These are phyloP conservation scores for Erebia ligea DNA, from an alignment of 2,888 invertebrate species.

Conservation along the genomic window DNA sequence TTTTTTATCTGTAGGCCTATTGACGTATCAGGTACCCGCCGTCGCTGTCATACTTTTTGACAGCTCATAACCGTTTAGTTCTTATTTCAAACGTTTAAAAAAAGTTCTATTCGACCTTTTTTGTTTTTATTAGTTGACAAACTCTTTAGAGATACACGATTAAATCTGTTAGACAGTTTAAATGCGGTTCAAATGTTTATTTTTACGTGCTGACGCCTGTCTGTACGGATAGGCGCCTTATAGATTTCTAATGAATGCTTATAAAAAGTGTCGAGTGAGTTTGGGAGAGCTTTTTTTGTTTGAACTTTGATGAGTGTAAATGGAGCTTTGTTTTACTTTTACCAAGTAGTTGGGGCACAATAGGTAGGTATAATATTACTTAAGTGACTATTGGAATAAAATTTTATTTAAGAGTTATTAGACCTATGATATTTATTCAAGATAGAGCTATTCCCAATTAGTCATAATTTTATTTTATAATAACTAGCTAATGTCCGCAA, in stretches of 20 bases:
- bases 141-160: constrained; percentile 50
- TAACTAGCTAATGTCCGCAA: too few species aligned
- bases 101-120: constrained; percentile 56
- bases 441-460: too few species aligned
- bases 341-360: neutral
- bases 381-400: too few species aligned
- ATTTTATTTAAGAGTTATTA: too few species aligned
- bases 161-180: constrained; percentile 50
- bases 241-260: constrained; percentile 33
- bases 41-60: constrained; percentile 70
- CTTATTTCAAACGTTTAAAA: constrained; percentile 52
- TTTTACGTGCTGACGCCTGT: constrained; percentile 46
- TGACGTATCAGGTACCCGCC: constrained; percentile 64
- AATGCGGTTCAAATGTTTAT: constrained; percentile 54
- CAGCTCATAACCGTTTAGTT: constrained; percentile 62
- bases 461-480: neutral
- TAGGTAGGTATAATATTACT: neutral
- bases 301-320: neutral
- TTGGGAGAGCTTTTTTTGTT: constrained; percentile 11
- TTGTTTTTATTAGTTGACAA: constrained; percentile 67
- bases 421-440: too few species aligned
- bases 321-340: constrained; percentile 1
- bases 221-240: constrained; percentile 40
- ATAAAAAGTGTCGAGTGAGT: constrained; percentile 25
- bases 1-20: constrained; percentile 67